Conservation (phyloP, 2,797 vertebrate genomes). For the Pteropus rufus region DNA sequence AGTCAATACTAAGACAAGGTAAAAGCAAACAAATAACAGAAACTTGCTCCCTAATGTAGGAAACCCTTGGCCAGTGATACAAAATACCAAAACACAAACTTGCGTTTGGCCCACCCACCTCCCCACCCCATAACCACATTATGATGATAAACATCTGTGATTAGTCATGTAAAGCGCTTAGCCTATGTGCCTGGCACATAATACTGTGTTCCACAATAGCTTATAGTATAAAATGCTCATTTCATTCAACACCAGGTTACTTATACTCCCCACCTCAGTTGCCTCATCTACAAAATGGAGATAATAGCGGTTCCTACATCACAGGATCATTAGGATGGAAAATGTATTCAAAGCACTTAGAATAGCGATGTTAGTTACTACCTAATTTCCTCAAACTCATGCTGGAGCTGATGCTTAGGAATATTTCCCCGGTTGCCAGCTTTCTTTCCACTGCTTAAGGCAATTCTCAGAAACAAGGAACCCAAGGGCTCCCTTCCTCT, state of each 20-base stretch:
- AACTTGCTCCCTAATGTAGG: neutral
- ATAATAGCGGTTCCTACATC: neutral
- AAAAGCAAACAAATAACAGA: neutral
- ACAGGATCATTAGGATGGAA: neutral
- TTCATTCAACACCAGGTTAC: neutral
- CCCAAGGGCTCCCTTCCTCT: neutral
- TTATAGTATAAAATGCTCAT: neutral
- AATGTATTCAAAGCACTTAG: neutral
- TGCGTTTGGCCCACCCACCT: neutral
- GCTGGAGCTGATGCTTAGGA: neutral
- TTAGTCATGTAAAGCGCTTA: neutral
- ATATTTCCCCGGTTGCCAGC: neutral
- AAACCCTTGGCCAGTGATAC: neutral
- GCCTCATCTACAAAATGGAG: neutral
- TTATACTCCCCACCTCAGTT: neutral
- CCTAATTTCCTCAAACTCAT: neutral
- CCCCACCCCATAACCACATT: neutral
- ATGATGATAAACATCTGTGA: neutral
- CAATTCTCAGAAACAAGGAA: neutral
- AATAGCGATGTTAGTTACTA: neutral
- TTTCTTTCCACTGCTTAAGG: neutral
- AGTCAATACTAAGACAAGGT: neutral
- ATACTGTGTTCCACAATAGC: neutral
- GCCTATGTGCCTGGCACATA: neutral
- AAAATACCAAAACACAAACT: neutral